Evolutionary conservation across 2,797 vertebrate species (phyloP).

Genomic region (Mormyrus proboscirostris): DNA sequence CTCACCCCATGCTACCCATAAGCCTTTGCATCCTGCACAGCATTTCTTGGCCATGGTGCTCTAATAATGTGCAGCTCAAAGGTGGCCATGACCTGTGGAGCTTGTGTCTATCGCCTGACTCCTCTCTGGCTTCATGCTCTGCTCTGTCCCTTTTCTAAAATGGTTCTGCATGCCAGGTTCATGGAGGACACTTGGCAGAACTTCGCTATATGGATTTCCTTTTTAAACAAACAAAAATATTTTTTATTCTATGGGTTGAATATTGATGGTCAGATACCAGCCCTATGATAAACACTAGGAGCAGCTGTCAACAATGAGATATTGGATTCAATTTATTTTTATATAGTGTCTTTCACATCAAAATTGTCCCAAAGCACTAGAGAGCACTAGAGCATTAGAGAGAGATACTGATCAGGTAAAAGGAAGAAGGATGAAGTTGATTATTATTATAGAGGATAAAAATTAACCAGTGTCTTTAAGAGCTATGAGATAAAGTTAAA

Average conservation of each 20-base stretch:
- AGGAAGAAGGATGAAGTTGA: neutral
- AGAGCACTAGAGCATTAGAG: neutral
- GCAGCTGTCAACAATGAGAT: neutral
- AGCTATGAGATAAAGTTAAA: neutral
- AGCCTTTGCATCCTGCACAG: neutral
- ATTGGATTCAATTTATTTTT: neutral
- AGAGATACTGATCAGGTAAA: neutral
- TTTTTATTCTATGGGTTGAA: neutral
- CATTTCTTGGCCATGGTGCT: neutral
- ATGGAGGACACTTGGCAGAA: neutral
- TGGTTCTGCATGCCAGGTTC: neutral
- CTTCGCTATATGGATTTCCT: neutral
- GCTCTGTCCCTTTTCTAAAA: neutral
- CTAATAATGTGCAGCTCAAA: neutral
- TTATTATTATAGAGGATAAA: neutral
- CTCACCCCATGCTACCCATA: neutral
- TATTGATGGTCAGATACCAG: neutral
- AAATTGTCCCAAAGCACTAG: neutral
- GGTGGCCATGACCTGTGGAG: neutral
- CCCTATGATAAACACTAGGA: neutral
- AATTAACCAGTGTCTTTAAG: neutral
- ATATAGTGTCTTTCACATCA: neutral
- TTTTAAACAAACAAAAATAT: neutral
- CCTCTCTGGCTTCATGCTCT: neutral
- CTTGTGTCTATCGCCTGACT: neutral